phyloP scores from a whole-genome alignment of 2,888 invertebrate species.

The Sycophila texana region DNA sequence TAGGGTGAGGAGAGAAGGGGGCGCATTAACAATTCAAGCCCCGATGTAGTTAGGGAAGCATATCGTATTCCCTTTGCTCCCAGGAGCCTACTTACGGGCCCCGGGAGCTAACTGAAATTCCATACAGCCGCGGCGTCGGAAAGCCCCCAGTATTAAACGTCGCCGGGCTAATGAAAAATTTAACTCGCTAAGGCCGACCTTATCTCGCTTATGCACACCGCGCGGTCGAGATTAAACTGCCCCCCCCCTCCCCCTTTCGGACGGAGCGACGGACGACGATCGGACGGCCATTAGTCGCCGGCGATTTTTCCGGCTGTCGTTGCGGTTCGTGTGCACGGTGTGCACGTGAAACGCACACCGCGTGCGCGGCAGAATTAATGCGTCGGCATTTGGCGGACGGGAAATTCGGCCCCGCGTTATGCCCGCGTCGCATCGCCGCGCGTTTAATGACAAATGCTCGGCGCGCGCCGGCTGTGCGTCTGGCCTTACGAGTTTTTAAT shows the following conservation, averaged over 20 bases:
- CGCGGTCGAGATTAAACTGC: too few species aligned
- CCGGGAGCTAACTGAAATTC: background rate
- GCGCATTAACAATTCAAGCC: conserved; percentile 8
- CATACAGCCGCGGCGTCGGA: background rate
- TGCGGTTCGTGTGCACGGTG: too few species aligned
- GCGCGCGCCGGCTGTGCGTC: conserved; percentile 6
- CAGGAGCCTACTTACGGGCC: conserved; percentile 1
- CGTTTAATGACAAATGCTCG: conserved; percentile 39
- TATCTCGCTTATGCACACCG: too few species aligned
- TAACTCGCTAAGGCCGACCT: too few species aligned
- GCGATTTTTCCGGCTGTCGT: too few species aligned
- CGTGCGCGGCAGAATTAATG: conserved; percentile 15
- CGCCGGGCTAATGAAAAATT: too few species aligned
- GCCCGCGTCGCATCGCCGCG: background rate
- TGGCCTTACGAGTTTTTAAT: background rate
- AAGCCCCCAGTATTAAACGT: too few species aligned
- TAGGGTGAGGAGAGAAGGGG: background rate
- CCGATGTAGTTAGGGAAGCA: conserved; percentile 12
- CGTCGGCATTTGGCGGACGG: background rate
- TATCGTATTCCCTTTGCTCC: conserved; percentile 18
- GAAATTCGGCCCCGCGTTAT: conserved; percentile 3
- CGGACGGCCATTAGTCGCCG: too few species aligned
- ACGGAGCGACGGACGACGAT: too few species aligned
- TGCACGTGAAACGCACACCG: background rate
- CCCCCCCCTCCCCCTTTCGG: too few species aligned